Evolutionary conservation across 2,888 invertebrate species (phyloP), one percentile per base, ranked within the genome.

Genomic region (Arge pagana): DNA sequence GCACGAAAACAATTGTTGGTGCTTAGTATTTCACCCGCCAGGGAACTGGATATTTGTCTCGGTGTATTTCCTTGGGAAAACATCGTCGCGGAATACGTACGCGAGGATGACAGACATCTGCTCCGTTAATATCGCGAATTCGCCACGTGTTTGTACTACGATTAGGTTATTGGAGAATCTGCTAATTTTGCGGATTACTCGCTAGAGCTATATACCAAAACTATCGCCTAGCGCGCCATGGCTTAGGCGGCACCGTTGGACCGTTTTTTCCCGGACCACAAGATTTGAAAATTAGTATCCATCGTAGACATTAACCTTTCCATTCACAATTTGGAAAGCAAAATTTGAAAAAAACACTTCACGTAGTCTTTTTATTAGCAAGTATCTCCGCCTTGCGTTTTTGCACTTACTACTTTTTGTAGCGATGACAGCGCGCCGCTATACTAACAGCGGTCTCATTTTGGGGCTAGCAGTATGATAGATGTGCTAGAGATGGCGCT

Each of bases 101-200:
- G n/a, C n/a, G n/a, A n/a, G n/a, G n/a, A n/a, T n/a, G n/a, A n/a
- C n/a, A n/a, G n/a, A n/a, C n/a, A n/a, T n/a, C n/a, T n/a, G n/a
- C n/a, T n/a, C n/a, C n/a, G n/a, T n/a, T n/a, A n/a, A n/a, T n/a
- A n/a, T n/a, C n/a, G n/a, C n/a, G n/a, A n/a, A n/a, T n/a, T n/a
- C n/a, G n/a, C n/a, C n/a, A n/a, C n/a, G n/a, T n/a, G n/a, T n/a
- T n/a, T n/a, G n/a, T n/a, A n/a, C n/a, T n/a, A n/a, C n/a, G n/a
- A n/a, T n/a, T n/a, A n/a, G n/a, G n/a, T n/a, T n/a, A n/a, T n/a
- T n/a, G n/a, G n/a, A n/a, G n/a, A n/a, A n/a, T n/a, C n/a, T n/a
- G n/a, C n/a, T n/a, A n/a, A n/a, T n/a, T n/a, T n/a, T n/a, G n/a
- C 40, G 24, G 24, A 40, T 13, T 40, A 40, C 40, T 26, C 40